Conservation (phyloP, 2,888 invertebrate species). For the Thecophora atra region DNA sequence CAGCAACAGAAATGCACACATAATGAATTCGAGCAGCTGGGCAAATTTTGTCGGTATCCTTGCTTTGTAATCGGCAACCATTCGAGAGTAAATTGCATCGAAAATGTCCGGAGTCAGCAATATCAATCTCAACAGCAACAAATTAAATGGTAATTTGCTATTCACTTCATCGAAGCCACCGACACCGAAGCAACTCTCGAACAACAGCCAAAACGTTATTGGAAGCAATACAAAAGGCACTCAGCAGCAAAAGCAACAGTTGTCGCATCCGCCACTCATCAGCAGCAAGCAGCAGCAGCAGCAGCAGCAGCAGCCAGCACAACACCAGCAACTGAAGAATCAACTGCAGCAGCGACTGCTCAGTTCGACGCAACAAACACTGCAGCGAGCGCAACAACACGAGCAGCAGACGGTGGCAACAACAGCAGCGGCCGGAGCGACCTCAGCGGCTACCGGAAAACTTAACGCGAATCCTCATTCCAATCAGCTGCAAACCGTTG, state of each 20-base stretch:
- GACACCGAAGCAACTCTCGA: background rate
- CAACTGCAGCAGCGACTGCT: constrained; percentile 44
- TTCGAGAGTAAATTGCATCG: constrained; percentile 25
- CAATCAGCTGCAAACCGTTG: constrained; percentile 62
- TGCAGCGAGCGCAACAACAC: constrained; percentile 39
- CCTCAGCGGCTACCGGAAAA: constrained; percentile 35
- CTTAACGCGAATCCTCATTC: constrained; percentile 43
- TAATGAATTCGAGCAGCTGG: constrained; percentile 20
- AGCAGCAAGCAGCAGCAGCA: constrained; percentile 42
- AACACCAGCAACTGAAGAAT: constrained; percentile 37
- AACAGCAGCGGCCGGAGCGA: constrained; percentile 41
- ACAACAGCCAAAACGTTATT: constrained; percentile 39
- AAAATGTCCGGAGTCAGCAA: constrained; percentile 48
- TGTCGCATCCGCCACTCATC: constrained; percentile 36
- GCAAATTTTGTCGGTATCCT: background rate
- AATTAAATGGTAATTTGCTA: constrained; percentile 45
- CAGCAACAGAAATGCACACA: constrained; percentile 7
- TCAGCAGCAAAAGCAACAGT: constrained; percentile 44
- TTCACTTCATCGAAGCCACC: constrained; percentile 20
- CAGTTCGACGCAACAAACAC: constrained; percentile 40
- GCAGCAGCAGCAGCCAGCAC: constrained; percentile 39
- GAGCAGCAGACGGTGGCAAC: constrained; percentile 43
- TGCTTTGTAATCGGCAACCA: constrained; percentile 18
- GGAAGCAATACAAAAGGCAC: constrained; percentile 36
- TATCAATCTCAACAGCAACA: constrained; percentile 45